A percentile compares a stretch with the other conserved stretches of the same genome.
Conservation (phyloP, 2,797 vertebrate species). For the Acridotheres tristis region DNA sequence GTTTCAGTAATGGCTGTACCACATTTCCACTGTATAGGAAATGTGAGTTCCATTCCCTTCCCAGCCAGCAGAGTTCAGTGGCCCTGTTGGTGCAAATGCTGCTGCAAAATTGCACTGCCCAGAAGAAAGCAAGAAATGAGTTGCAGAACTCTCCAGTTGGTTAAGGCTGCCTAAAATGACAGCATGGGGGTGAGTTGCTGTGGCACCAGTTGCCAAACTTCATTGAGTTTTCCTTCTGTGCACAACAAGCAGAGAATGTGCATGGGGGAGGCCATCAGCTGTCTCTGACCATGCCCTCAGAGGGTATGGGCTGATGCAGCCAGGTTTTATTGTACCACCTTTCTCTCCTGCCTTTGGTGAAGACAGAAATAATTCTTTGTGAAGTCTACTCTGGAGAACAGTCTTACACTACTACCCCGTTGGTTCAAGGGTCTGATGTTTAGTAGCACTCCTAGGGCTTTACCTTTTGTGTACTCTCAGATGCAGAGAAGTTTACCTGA, state of each 20-base stretch:
- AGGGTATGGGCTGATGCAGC: neutral
- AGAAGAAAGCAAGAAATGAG: neutral
- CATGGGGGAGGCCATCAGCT: neutral
- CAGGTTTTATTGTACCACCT: neutral
- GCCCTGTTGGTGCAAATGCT: neutral
- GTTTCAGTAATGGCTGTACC: neutral
- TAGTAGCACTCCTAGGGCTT: neutral
- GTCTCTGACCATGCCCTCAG: neutral
- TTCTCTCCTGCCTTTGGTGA: neutral
- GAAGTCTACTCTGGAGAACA: neutral
- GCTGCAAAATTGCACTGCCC: neutral
- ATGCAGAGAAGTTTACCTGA: neutral
- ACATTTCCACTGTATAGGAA: neutral
- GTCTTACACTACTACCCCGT: neutral
- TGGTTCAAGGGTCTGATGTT: neutral
- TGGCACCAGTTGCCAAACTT: neutral
- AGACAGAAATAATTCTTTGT: neutral
- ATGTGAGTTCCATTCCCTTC: neutral
- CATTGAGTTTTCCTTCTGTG: neutral
- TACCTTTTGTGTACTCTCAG: neutral
- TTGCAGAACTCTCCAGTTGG: neutral
- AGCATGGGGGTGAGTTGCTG: neutral
- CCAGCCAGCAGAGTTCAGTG: neutral
- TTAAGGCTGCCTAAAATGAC: neutral
- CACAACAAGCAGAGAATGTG: fast-evolving